Percentiles rank a stretch among this genome's conserved stretches.
These are phyloP conservation scores for Galaxias olidus DNA, from an alignment of 2,797 vertebrate species.

Conservation along the genomic window DNA sequence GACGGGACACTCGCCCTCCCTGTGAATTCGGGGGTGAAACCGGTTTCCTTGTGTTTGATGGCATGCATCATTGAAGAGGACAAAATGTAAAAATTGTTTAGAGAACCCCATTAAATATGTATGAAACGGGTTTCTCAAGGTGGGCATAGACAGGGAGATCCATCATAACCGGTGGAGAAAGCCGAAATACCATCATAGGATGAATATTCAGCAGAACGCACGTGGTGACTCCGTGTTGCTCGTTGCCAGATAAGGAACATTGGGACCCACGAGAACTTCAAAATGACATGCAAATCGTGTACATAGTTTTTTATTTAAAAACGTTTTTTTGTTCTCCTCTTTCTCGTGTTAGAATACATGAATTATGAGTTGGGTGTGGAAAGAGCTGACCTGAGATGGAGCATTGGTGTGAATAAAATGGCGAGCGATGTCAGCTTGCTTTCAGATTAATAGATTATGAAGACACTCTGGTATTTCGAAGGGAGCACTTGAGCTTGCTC, in stretches of 20 bases:
- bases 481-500: not conserved
- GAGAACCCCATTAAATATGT: constrained; percentile 78
- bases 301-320: constrained; percentile 53
- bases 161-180: constrained; percentile 75
- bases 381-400: constrained; percentile 32
- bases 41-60: constrained; percentile 67
- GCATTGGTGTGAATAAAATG: constrained; percentile 23
- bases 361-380: constrained; percentile 34
- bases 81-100: constrained; percentile 82
- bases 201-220: constrained; percentile 74
- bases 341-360: constrained; percentile 51
- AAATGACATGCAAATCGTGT: constrained; percentile 52
- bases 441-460: constrained; percentile 49
- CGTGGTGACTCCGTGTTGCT: constrained; percentile 31
- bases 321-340: constrained; percentile 13
- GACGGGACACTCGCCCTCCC: constrained; percentile 47
- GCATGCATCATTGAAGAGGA: constrained; percentile 79
- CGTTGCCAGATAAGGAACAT: constrained; percentile 48
- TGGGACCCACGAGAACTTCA: constrained; percentile 47
- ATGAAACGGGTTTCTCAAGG: constrained; percentile 78
- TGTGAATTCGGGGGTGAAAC: constrained; percentile 48
- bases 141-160: constrained; percentile 75
- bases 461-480: constrained; percentile 24
- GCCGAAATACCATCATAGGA: constrained; percentile 74
- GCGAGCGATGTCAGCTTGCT: constrained; percentile 28